phyloP scores from a whole-genome alignment of 30 jellyfish, hydroid and myxozoan genomes.

The Hydractinia echinata region DNA sequence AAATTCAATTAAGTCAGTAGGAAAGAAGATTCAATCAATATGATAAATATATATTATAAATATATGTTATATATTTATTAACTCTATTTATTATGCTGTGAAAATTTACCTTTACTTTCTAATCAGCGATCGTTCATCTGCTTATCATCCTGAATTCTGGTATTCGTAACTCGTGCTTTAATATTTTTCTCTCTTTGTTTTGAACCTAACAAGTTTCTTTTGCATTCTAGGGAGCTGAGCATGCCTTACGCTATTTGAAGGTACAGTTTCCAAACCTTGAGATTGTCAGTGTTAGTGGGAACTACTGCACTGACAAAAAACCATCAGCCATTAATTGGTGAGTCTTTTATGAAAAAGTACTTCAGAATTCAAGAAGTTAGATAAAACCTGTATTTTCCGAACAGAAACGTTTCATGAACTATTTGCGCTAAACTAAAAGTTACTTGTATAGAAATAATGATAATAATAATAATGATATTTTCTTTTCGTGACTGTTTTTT shows the following conservation, averaged over 20 bases:
- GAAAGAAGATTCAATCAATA: no score
- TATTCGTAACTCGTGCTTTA: no score
- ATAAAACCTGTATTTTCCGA: no score
- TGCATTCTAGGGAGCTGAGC: constrained; percentile 74
- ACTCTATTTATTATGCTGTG: no score
- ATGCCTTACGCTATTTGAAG: constrained; percentile 52
- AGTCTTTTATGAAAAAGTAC: neutral
- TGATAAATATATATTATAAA: no score
- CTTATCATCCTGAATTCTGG: no score
- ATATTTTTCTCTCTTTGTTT: neutral
- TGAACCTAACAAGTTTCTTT: neutral
- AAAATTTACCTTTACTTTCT: no score
- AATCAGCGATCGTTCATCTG: no score
- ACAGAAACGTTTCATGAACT: neutral
- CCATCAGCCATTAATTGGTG: constrained; percentile 93
- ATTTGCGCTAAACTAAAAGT: neutral
- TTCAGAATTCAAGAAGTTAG: neutral
- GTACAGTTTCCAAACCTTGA: constrained; percentile 68
- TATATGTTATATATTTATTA: no score
- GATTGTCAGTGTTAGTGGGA: constrained; percentile 85
- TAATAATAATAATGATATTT: no score
- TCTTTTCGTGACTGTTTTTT: neutral
- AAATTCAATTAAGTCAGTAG: no score
- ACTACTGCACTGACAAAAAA: constrained; percentile 89
- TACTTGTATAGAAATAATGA: neutral